Evolutionary conservation across 1,140 invertebrate genomes (phyloP).

Genomic region (Leptonema lineaticorne): DNA sequence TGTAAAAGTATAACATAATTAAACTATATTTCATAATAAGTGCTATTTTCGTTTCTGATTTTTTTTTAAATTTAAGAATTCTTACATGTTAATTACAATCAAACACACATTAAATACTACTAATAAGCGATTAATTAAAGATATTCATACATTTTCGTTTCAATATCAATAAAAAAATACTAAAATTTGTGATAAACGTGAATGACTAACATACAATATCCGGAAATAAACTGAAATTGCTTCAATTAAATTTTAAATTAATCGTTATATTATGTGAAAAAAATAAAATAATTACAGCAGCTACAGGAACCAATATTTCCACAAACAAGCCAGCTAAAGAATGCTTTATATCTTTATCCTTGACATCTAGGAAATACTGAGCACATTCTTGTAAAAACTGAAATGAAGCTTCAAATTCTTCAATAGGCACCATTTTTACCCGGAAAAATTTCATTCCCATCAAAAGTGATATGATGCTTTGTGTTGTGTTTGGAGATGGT

Average conservation of each 20-base stretch:
- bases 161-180: background rate
- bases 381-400: constrained; percentile 99
- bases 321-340: constrained; percentile 97
- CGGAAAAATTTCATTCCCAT: constrained; percentile 99
- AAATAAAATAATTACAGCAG: constrained; percentile 73
- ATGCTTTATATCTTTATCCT: constrained; percentile 98
- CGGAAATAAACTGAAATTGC: too few relatives aligned
- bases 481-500: constrained; percentile 84
- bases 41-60: too few relatives aligned
- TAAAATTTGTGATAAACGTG: background rate
- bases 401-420: constrained; percentile 98
- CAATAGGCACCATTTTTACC: constrained; percentile 93
- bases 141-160: too few relatives aligned
- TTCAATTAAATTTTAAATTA: too few relatives aligned
- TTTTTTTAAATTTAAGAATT: too few relatives aligned
- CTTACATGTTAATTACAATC: too few relatives aligned
- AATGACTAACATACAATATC: too few relatives aligned
- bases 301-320: constrained; percentile 97
- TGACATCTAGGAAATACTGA: constrained; percentile 97
- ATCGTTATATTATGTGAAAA: too few relatives aligned
- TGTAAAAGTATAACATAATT: too few relatives aligned
- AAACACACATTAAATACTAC: too few relatives aligned
- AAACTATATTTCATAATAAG: too few relatives aligned
- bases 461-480: constrained; percentile 94
- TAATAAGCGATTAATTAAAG: too few relatives aligned